Percentiles rank a stretch among this genome's conserved stretches.
Conservation (phyloP, 2,797 vertebrate genomes). For the Siniperca undulata region DNA sequence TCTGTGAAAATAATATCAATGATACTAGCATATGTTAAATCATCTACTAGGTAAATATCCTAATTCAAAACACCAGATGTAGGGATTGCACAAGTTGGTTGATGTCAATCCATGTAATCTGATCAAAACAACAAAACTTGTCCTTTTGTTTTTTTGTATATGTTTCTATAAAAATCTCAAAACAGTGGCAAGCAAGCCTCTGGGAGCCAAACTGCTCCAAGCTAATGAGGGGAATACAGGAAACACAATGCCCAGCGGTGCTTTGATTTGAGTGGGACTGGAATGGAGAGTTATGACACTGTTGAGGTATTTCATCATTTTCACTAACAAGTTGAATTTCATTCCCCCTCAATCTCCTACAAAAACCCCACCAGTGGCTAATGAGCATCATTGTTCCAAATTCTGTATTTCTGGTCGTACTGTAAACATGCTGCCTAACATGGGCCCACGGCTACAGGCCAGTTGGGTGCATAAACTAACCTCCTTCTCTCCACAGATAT, state of each 20-base stretch:
- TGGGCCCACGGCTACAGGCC: neutral
- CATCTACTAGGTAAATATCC: neutral
- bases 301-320: slow-evolving; percentile 63
- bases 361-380: slow-evolving; percentile 43
- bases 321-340: slow-evolving; percentile 47
- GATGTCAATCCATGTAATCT: slow-evolving; percentile 1
- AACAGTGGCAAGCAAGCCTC: slow-evolving; percentile 17
- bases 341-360: slow-evolving; percentile 26
- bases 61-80: slow-evolving; percentile 18
- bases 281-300: slow-evolving; percentile 38
- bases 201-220: slow-evolving; percentile 20
- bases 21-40: neutral
- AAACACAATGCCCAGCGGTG: slow-evolving; percentile 49
- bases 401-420: slow-evolving; percentile 8
- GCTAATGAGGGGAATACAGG: slow-evolving; percentile 50
- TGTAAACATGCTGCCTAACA: slow-evolving; percentile 1
- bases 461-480: slow-evolving; percentile 82
- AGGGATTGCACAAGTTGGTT: neutral
- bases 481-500: slow-evolving; percentile 99
- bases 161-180: slow-evolving; percentile 7
- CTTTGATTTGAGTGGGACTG: slow-evolving; percentile 51
- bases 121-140: slow-evolving; percentile 19
- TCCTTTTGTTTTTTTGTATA: slow-evolving; percentile 12
- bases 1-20: slow-evolving; percentile 10
- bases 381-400: slow-evolving; percentile 53